phyloP scores from a whole-genome alignment of 2,113 vertebrate species.

The Corynorhinus townsendii region DNA sequence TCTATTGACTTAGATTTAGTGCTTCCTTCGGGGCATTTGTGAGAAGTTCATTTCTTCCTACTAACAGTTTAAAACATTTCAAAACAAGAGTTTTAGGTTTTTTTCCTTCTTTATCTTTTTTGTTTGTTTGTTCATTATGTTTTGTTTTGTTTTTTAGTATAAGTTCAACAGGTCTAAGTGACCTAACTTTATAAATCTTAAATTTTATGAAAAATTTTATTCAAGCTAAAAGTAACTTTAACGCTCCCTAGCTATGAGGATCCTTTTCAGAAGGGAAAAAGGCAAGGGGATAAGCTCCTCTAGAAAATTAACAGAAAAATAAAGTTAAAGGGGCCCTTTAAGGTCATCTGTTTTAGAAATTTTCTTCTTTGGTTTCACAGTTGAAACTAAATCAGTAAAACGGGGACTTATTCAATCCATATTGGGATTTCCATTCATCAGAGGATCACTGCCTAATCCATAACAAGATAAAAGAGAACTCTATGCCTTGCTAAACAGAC shows the following conservation, averaged over 20 bases:
- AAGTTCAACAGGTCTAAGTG: background rate
- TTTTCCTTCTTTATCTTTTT: background rate
- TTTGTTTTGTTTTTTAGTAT: background rate
- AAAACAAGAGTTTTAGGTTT: background rate
- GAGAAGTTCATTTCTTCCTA: background rate
- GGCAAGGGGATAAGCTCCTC: background rate
- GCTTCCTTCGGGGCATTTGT: background rate
- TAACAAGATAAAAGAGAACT: background rate
- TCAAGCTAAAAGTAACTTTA: background rate
- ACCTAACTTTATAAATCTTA: background rate
- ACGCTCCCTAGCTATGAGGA: background rate
- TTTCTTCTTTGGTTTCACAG: background rate
- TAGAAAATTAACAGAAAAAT: background rate
- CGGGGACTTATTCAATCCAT: background rate
- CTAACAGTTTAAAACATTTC: background rate
- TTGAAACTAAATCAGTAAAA: background rate
- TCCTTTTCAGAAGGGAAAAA: background rate
- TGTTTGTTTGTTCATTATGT: background rate
- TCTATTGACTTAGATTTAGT: conserved; percentile 10
- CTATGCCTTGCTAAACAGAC: background rate
- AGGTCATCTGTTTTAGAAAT: background rate
- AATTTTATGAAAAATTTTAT: background rate
- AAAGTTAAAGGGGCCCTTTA: background rate
- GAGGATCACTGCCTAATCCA: background rate
- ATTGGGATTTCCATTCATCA: background rate